These are phyloP conservation scores for Plebejus melissa DNA, from an alignment of 2,888 invertebrate species.

Conservation along the genomic window DNA sequence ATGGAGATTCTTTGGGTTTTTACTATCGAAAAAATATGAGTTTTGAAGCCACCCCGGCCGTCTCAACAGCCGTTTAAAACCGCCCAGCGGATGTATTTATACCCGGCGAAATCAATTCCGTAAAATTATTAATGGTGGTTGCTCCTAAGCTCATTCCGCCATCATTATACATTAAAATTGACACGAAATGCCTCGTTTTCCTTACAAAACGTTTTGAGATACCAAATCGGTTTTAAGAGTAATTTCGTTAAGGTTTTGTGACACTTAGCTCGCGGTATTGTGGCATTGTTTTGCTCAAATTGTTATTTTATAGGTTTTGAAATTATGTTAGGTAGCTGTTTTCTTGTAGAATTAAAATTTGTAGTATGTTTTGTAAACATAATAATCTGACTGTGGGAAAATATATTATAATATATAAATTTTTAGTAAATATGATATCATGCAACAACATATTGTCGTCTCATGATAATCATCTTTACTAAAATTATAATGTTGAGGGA, in stretches of 20 bases:
- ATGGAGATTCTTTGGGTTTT: no score
- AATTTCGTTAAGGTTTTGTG: not conserved
- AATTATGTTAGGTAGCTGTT: not conserved
- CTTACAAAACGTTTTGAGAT: not conserved
- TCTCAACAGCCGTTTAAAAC: conserved; percentile 6
- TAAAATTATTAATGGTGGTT: conserved; percentile 16
- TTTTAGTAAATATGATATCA: no score
- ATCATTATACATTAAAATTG: conserved; percentile 12
- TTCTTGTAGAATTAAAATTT: not conserved
- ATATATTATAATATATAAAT: no score
- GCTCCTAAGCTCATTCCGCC: not conserved
- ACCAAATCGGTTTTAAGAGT: not conserved
- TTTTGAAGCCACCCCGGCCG: not conserved
- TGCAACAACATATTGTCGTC: no score
- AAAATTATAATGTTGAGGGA: no score
- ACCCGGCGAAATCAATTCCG: conserved; percentile 14
- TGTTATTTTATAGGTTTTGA: not conserved
- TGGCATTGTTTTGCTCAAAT: not conserved
- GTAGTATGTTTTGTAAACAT: no score
- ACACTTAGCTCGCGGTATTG: not conserved
- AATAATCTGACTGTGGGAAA: no score
- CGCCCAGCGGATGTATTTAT: not conserved
- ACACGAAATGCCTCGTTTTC: conserved; percentile 2
- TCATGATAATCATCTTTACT: no score
- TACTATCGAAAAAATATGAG: not conserved